Conservation (phyloP, 2,113 vertebrate genomes). For the Leucosticte australis region DNA sequence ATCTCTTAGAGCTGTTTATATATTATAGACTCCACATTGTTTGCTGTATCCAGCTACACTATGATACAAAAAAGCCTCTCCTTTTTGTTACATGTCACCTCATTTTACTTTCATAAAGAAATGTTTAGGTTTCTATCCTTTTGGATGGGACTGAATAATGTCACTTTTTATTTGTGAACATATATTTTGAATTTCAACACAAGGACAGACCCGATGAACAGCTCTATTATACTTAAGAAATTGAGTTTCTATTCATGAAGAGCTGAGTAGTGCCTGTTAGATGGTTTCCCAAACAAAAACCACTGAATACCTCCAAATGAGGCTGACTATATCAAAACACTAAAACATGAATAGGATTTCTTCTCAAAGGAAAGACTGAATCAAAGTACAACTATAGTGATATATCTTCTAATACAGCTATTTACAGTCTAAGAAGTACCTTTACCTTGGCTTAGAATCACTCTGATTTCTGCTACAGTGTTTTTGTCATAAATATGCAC, state of each 20-base stretch:
- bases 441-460: conserved; percentile 78
- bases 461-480: conserved; percentile 43
- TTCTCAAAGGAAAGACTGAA: conserved; percentile 73
- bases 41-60: background rate
- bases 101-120: conserved; percentile 40
- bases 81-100: background rate
- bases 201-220: conserved; percentile 69
- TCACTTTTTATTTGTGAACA: conserved; percentile 25
- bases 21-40: background rate
- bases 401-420: conserved; percentile 63
- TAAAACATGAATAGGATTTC: conserved; percentile 73
- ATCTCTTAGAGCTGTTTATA: background rate
- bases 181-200: conserved; percentile 57
- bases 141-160: conserved; percentile 22
- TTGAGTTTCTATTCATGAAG: conserved; percentile 69
- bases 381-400: conserved; percentile 65
- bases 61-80: background rate
- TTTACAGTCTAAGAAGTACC: conserved; percentile 64
- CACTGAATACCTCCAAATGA: conserved; percentile 70
- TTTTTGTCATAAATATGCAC: conserved; percentile 47
- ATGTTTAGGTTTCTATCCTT: conserved; percentile 43
- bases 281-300: conserved; percentile 62
- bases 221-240: conserved; percentile 68
- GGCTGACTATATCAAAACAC: conserved; percentile 70
- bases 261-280: conserved; percentile 59